Evolutionary conservation across 1,140 invertebrate species (phyloP).

Genomic region (Solenopsis fugax): DNA sequence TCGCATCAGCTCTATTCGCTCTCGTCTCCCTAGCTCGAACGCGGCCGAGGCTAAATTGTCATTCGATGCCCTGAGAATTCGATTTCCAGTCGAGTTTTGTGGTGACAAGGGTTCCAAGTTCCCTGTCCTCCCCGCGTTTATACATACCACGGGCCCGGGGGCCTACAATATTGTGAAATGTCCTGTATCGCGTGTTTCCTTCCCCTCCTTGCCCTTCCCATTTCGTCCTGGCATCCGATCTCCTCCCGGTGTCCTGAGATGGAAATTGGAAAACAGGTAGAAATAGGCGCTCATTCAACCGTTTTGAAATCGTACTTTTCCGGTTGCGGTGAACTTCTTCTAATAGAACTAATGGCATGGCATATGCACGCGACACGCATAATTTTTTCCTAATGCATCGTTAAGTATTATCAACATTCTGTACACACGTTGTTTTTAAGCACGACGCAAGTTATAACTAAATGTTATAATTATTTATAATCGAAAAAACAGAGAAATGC

Average conservation of each 20-base stretch:
- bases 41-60: slow-evolving; percentile 82
- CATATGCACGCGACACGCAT: background rate
- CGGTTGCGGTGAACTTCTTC: background rate
- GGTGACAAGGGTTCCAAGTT: slow-evolving; percentile 72
- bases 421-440: too few relatives aligned
- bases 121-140: background rate
- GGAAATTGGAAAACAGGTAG: slow-evolving; percentile 74
- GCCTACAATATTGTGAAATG: slow-evolving; percentile 76
- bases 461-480: too few relatives aligned
- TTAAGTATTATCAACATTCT: background rate
- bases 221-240: slow-evolving; percentile 53
- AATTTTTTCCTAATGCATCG: background rate
- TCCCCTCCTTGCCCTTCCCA: background rate
- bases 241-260: slow-evolving; percentile 47
- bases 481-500: too few relatives aligned
- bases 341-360: background rate
- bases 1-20: slow-evolving; percentile 23
- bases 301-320: slow-evolving; percentile 40
- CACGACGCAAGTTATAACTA: too few relatives aligned
- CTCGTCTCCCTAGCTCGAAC: slow-evolving; percentile 78
- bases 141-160: background rate
- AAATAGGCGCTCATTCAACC: slow-evolving; percentile 5
- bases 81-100: slow-evolving; percentile 81
- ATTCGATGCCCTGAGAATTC: slow-evolving; percentile 86
- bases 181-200: slow-evolving; percentile 56